phyloP scores from a whole-genome alignment of 2,113 vertebrate genomes.

The Anarrhichthys ocellatus region DNA sequence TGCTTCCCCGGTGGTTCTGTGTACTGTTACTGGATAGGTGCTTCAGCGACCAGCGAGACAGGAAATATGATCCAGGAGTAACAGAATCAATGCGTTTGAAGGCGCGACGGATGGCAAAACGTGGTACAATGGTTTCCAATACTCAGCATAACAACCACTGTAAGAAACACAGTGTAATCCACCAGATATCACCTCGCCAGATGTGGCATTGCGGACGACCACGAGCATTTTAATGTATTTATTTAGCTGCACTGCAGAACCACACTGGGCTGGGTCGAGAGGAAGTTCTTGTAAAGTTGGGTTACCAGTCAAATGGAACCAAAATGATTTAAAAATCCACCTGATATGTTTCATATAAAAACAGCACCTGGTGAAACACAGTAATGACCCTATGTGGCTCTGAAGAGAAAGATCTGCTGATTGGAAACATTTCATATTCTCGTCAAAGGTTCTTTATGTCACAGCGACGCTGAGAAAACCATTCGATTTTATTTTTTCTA shows the following conservation, averaged over 20 bases:
- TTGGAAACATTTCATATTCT: constrained; percentile 14
- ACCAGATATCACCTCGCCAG: too few relatives aligned
- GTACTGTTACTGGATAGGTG: background rate
- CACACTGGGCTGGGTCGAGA: background rate
- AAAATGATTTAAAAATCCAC: background rate
- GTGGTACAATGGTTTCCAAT: background rate
- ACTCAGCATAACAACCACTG: background rate
- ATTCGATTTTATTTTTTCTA: background rate
- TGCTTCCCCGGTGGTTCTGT: too few relatives aligned
- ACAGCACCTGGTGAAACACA: constrained; percentile 19
- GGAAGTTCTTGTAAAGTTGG: background rate
- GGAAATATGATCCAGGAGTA: background rate
- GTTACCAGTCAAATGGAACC: background rate
- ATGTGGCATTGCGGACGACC: background rate
- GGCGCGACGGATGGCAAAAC: background rate
- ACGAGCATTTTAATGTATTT: too few relatives aligned
- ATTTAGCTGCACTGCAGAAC: background rate
- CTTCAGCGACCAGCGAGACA: background rate
- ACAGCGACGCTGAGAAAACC: background rate
- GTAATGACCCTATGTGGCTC: background rate
- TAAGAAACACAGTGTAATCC: background rate
- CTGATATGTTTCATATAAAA: constrained; percentile 16
- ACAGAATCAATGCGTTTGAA: background rate
- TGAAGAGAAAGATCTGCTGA: background rate
- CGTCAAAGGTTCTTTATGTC: constrained; percentile 8